phyloP scores from a whole-genome alignment of 2,888 invertebrate genomes.

The Caenorhabditis sinica region DNA sequence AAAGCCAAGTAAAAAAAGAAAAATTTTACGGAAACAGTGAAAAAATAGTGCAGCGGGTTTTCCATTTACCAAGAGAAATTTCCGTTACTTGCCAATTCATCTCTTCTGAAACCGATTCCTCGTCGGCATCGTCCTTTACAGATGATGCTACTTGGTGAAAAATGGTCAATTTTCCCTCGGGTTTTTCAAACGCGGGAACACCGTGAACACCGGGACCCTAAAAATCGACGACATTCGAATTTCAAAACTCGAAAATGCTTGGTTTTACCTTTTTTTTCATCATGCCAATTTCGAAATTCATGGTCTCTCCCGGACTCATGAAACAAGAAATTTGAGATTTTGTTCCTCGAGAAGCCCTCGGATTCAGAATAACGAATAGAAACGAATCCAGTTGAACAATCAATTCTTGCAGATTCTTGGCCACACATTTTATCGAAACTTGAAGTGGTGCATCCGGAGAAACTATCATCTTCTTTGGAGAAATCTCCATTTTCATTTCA shows the following conservation, averaged over 20 bases:
- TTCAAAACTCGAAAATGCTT: background rate
- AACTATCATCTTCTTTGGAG: background rate
- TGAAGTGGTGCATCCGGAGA: background rate
- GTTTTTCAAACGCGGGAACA: background rate
- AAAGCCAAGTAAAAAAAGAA: too few species aligned
- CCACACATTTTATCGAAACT: background rate
- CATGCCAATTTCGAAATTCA: background rate
- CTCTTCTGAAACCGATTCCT: background rate
- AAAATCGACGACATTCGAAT: background rate
- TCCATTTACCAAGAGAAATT: too few species aligned
- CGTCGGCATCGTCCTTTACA: background rate
- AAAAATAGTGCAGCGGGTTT: too few species aligned
- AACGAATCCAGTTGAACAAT: background rate
- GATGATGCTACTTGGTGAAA: background rate
- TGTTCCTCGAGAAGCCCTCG: background rate
- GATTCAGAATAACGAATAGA: background rate
- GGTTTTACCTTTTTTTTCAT: background rate
- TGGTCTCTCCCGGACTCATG: background rate
- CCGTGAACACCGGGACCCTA: background rate
- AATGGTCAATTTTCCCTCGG: background rate
- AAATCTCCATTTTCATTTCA: background rate
- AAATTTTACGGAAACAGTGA: too few species aligned
- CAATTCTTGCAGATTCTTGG: background rate
- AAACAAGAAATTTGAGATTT: background rate
- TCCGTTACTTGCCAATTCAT: too few species aligned